Evolutionary conservation across 1,140 invertebrate genomes (phyloP), one percentile per base, ranked within the genome.

Genomic region (Pantala flavescens): DNA sequence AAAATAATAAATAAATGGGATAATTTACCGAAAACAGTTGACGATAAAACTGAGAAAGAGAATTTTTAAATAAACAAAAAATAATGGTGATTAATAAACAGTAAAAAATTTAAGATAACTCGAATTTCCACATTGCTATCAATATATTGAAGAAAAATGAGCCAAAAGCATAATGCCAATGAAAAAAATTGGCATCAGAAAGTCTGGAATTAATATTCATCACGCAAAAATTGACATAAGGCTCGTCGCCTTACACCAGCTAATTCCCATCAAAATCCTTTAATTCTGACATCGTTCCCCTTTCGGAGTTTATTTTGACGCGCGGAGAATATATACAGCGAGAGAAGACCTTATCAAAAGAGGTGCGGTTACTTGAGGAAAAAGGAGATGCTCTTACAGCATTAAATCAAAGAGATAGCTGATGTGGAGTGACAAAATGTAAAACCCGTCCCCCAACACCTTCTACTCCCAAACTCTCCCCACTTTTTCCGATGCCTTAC

Each of bases 391-490:
- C 49, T 63, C 49, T 12, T 1, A 3, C 1, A 63, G 49, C 49
- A 63, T 63, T 63, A 63, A 63, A 63, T 63, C 49, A 63, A 63
- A 63, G 49, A 63, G 49, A 63, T 3, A 63, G 49, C 49, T 63
- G 49, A 63, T 63, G 49, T 63, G 49, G 49, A 63, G 49, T 63
- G 49, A 63, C 49, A 63, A 63, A 63, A 63, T 63, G 49, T 63
- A 12, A 63, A n/a, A 16, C 49, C n/a, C 49, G 49, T 63, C 49
- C 3, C 49, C 49, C 49, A 21, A 21, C 16, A 63, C 49, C 49
- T 36, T 5, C 28, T 5, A 36, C 28, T 36, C 28, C 9, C 3
- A 36, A 36, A 36, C 28, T 36, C 28, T 36, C 28, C 28, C 28
- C 28, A 36, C 28, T 36, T 63, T 63, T 63, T 21, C 49, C 49